Base-by-base conservation (phyloP, 92 coral and sea anemone species). In the Palythoa grandiflora region DNA sequence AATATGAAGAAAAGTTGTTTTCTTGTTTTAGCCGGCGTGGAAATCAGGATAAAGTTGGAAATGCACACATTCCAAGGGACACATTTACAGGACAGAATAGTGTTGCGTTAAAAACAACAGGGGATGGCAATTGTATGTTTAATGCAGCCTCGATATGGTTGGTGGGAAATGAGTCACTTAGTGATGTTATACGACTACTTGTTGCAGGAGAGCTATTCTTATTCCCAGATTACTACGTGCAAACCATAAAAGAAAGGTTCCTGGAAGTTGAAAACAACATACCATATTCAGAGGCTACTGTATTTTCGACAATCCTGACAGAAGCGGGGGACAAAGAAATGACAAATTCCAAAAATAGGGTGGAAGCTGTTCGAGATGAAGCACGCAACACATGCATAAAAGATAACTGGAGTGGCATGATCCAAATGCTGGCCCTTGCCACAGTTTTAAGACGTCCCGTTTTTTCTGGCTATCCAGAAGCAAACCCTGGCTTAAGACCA, bases 341-440 rank as follows among this genome's bases (percentile, higher is more conserved):
- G 55, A 51, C 55, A 51, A 71, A 55, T 54, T 70, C 77, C 51
- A 84, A 84, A 68, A 71, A 52, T 71, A 70, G 74, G 38, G 51
- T 48, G 84, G 74, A 87, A 54, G 89, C 81, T 57, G 20, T 84
- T 53, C 52, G 19, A 60, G 68, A 65, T 38, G 88, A 89, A 84
- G 89, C 92, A 63, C 73, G 74, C 88, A 39, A 83, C 70, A 88
- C 91, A 70, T 88, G 91, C 71, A 8, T 81, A 8, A 50, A 15
- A 68, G 65, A 61, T 37, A 89, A 83, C 51, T 89, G 91, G 85
- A 59, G 61, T 38, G 79, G 88, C 19, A 38, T 84, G 40, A 73
- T 73, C 21, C 79, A 84, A 36, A 68, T 84, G 1, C 20, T 84
- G 88, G 88, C 79, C 38, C 57, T 84, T 38, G 40, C 79, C 40